Evolutionary conservation across 2,797 vertebrate genomes (phyloP), one percentile per base, ranked within the genome.

Genomic region (Haliaeetus vocifer): DNA sequence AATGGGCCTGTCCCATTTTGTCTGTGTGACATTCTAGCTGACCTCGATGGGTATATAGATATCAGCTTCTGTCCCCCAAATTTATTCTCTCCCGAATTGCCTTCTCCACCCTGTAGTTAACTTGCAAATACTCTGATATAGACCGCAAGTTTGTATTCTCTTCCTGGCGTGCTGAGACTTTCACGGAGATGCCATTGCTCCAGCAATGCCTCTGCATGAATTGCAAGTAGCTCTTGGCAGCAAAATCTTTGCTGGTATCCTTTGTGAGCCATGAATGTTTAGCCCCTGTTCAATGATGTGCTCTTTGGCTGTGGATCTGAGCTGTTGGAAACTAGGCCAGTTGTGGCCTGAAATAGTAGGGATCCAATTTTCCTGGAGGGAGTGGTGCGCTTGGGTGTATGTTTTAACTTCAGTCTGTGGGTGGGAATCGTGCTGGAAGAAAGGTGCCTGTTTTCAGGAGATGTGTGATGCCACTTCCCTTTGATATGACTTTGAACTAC

Each of bases 311-410:
- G 59, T 56, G 80, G 62, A 33, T 85, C 88, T 74, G 71, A 96
- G 89, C 87, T 92, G 33, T 0, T 85, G 85, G 82, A 92, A 97
- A 92, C 53, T 45, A 55, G 94, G 94, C 84, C 87, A 92, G 68
- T 58, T 74, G 26, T 35, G 90, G 74, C 88, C 38, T 94, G 93
- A 84, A 94, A 86, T 86, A 92, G 70, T 80, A 86, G 70, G 80
- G 72, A 55, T 90, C 81, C 33, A 10, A 2, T 91, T 91, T 90
- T 95, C 84, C 87, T 74, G 90, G 68, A 89, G 96, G 95, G 94
- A 67, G 94, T 52, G 96, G 74, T 87, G 88, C 0, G 1, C 65
- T 73, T 37, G 77, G 74, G 50, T 68, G 92, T 49, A 3, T 1
- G 45, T 80, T 86, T 63, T 37, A 67, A 9, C 88, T 85, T 21